phyloP scores from a whole-genome alignment of 2,113 vertebrate species.

The Manacus vitellinus region DNA sequence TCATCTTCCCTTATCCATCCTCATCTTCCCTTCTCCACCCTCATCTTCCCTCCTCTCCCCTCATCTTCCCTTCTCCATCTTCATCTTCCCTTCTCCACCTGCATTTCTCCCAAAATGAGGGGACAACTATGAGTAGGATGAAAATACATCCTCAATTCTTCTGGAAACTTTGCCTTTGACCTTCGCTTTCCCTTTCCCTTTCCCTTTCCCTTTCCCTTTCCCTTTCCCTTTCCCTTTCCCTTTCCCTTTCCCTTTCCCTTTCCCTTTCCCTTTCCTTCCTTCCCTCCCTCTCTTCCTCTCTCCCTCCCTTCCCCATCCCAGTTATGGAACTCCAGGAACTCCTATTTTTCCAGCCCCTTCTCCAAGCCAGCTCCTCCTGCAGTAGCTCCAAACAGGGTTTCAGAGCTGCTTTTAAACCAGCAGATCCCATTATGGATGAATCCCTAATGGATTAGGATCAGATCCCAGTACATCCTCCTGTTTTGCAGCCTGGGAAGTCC shows the following conservation, averaged over 20 bases:
- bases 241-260: background rate
- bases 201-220: background rate
- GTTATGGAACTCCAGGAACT: rapidly evolving
- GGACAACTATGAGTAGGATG: too few relatives aligned
- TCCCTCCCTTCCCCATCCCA: background rate
- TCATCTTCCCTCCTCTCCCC: background rate
- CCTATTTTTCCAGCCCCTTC: background rate
- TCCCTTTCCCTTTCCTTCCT: background rate
- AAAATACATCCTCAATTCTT: background rate
- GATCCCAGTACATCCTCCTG: background rate
- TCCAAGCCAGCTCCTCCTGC: background rate
- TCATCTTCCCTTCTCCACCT: background rate
- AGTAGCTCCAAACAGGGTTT: background rate
- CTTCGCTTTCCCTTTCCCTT: too few relatives aligned
- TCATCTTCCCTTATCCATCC: background rate
- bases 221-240: background rate
- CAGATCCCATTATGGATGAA: too few relatives aligned
- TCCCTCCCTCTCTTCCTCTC: background rate
- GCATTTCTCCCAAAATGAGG: too few relatives aligned
- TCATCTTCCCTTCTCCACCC: background rate
- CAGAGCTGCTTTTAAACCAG: background rate
- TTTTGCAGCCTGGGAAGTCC: background rate
- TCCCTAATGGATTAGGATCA: rapidly evolving
- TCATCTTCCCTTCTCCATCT: background rate
- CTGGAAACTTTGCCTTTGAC: background rate